Evolutionary conservation across 1,140 invertebrate species (phyloP), one percentile per base, ranked within the genome.

Genomic region (Neelides sp.): DNA sequence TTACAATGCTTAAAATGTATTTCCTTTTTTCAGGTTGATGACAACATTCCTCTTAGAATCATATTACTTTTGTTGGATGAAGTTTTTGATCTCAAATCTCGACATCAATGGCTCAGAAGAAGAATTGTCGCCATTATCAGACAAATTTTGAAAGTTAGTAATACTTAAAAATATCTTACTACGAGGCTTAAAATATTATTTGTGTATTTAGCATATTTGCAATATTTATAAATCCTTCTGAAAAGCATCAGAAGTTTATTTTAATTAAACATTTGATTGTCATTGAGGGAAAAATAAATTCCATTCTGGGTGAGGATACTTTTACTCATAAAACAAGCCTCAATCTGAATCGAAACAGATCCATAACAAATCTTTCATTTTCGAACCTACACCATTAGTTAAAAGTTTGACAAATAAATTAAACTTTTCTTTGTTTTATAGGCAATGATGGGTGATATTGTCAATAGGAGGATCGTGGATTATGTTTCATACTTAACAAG

Each of bases 381-480:
- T n/a, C n/a, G n/a, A n/a, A n/a, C n/a, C n/a, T n/a, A n/a, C n/a
- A n/a, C n/a, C n/a, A n/a, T n/a, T n/a, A n/a, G n/a, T n/a, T n/a
- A n/a, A n/a, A n/a, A n/a, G n/a, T n/a, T n/a, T n/a, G n/a, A n/a
- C n/a, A n/a, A n/a, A n/a, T n/a, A n/a, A n/a, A n/a, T n/a, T n/a
- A n/a, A n/a, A n/a, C n/a, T n/a, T 43, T 32, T 2, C 35, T 30
- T 24, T 15, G 12, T 55, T 5, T 52, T 37, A 17, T 45, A 71
- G 37, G 81, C 82, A 12, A 83, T 85, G 72, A 80, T 85, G 65
- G 84, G 85, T 13, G 83, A 88, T 62, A 84, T 84, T 59, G 82
- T 90, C 17, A 91, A 90, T 68, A 72, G 85, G 61, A 80, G 86
- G 68, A 93, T 97, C 57, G 73, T 93, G 15, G 89, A 94, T 62